Percentiles rank a stretch among this genome's conserved stretches.
Conservation (phyloP, 2,797 vertebrate genomes). For the Meriones psammophilus region DNA sequence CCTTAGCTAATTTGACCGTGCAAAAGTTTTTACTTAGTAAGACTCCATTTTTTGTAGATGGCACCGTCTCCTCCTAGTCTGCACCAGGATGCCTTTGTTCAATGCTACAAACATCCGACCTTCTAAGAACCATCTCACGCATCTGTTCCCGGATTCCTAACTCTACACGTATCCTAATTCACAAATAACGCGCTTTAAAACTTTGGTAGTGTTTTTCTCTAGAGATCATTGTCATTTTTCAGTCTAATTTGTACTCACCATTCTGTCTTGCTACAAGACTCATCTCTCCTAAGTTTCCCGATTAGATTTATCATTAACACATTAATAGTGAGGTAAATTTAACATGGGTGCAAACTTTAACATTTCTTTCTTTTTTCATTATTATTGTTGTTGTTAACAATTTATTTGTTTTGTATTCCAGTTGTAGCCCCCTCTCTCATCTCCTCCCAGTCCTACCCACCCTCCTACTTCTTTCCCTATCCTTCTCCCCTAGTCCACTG, state of each 20-base stretch:
- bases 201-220: not conserved
- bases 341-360: not conserved
- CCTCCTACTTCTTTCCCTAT: too few species aligned
- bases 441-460: too few species aligned
- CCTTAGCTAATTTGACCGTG: not conserved
- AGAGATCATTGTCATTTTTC: not conserved
- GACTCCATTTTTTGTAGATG: too few species aligned
- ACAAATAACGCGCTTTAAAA: not conserved
- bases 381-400: too few species aligned
- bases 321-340: not conserved
- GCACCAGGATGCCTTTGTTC: not conserved
- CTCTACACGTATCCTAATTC: not conserved
- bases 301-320: not conserved
- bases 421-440: too few species aligned
- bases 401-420: too few species aligned
- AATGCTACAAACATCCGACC: not conserved
- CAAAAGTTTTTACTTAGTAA: not conserved
- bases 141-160: not conserved
- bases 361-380: not conserved
- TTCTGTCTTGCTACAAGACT: not conserved
- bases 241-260: not conserved
- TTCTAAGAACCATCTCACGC: not conserved
- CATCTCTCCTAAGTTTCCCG: not conserved
- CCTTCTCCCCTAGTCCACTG: too few species aligned
- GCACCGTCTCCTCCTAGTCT: not conserved